Percentiles rank a stretch among this genome's conserved stretches.
phyloP scores from a whole-genome alignment of 2,888 invertebrate species.

The Tetheella fluctuosa region DNA sequence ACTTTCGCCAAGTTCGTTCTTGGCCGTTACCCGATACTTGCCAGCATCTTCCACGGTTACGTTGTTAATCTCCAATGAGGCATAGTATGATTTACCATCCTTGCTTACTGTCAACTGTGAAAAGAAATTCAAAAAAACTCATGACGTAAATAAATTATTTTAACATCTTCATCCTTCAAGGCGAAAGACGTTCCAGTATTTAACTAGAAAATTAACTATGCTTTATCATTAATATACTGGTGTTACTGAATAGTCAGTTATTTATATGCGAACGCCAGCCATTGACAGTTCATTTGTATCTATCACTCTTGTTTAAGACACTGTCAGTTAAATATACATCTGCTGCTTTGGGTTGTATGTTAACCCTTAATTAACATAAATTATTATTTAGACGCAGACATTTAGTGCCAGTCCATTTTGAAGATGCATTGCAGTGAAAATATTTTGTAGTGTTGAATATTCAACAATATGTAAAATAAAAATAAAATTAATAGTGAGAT shows the following conservation, averaged over 20 bases:
- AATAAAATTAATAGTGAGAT: slow-evolving; percentile 43
- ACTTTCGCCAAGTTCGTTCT: slow-evolving; percentile 98
- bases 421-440: background rate
- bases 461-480: slow-evolving; percentile 15
- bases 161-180: background rate
- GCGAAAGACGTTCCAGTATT: background rate
- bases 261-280: background rate
- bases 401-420: background rate
- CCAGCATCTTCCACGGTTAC: slow-evolving; percentile 98
- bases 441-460: background rate
- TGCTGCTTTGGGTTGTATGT: background rate
- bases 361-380: background rate
- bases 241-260: slow-evolving; percentile 8
- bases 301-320: slow-evolving; percentile 6
- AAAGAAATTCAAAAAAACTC: background rate
- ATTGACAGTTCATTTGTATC: slow-evolving; percentile 9
- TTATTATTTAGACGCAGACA: background rate
- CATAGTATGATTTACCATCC: slow-evolving; percentile 96
- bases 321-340: slow-evolving; percentile 11
- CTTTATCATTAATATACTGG: background rate
- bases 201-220: background rate
- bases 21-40: slow-evolving; percentile 98
- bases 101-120: slow-evolving; percentile 92
- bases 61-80: slow-evolving; percentile 95
- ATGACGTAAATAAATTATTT: background rate